Base-by-base conservation (phyloP, 2,113 vertebrate species). In the Hiodon alosoides region DNA sequence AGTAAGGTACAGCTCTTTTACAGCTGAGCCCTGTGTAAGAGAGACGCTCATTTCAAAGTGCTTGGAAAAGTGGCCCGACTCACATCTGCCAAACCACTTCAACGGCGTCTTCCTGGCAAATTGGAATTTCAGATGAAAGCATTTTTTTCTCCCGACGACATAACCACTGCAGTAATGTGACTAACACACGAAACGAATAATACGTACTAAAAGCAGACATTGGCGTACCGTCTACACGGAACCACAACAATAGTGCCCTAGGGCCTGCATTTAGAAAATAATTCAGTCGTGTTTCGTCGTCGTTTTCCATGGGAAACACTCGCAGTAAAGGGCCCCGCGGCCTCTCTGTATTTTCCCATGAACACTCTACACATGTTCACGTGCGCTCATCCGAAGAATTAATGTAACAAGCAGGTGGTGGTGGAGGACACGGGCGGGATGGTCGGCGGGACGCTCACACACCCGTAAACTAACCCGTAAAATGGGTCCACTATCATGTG, bases 81-180 rank as follows among this genome's bases (percentile, higher is more conserved):
- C 17, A 6, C 69, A 59, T 71, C 69, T 71, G 69, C 48, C 48
- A 71, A 71, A 71, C 54, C 70, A 7, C 7, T 47, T 17, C 50
- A 13, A 46, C 7, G 6, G 14, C 13, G 50, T 52, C 17, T 65
- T 57, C 14, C 31, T 31, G 31, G 17, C 3, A 66, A 64, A 65
- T 50, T 31, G n/a, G 51, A 7, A 16, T 59, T 58, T 58, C 55
- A 75, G 68, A 50, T 59, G n/a, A 67, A 71, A 9, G 57, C 14
- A 50, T 71, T 31, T 31, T 31, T 31, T 31, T 46, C 9, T 66
- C 64, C 46, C 3, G 31, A 11, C 4, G 61, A 64, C 61, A 64
- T 31, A n/a, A 64, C 31, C 31, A 31, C 31, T 31, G 14, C 58
- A 55, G 53, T 48, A 46, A 13, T 9, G 8, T n/a, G 52, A 17